Percentiles rank a stretch among this genome's conserved stretches.
phyloP scores from a whole-genome alignment of 2,888 invertebrate species.

The Habrosyne pyritoides region DNA sequence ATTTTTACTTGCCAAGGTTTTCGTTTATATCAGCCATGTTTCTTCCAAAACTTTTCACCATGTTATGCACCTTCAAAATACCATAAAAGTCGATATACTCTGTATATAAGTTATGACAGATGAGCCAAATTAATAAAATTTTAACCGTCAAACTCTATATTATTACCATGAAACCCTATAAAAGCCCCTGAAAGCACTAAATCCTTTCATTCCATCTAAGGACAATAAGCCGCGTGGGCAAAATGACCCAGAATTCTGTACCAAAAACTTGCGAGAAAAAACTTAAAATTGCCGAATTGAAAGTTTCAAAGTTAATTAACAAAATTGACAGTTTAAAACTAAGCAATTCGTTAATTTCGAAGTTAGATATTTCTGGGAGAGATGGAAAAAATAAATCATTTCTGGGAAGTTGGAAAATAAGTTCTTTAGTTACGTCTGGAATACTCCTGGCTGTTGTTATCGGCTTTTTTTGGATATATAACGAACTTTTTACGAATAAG shows the following conservation, averaged over 20 bases:
- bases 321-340: conserved; percentile 65
- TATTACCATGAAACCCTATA: conserved; percentile 35
- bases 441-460: conserved; percentile 26
- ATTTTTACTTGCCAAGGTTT: too few species aligned
- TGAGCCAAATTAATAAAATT: too few species aligned
- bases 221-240: conserved; percentile 17
- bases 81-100: too few species aligned
- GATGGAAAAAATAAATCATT: conserved; percentile 10
- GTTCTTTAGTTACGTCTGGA: conserved; percentile 15
- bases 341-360: conserved; percentile 47
- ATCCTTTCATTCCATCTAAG: conserved; percentile 40
- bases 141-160: neutral
- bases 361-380: conserved; percentile 38
- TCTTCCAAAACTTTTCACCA: too few species aligned
- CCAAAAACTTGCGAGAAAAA: conserved; percentile 62
- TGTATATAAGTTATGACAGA: too few species aligned
- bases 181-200: conserved; percentile 32
- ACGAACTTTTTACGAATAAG: conserved; percentile 41
- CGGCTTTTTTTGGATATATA: conserved; percentile 42
- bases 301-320: conserved; percentile 60
- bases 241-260: conserved; percentile 48
- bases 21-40: too few species aligned
- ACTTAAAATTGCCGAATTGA: conserved; percentile 63
- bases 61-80: too few species aligned
- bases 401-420: conserved; percentile 14